phyloP scores from a whole-genome alignment of 2,888 invertebrate genomes.

The Mythimna impura region DNA sequence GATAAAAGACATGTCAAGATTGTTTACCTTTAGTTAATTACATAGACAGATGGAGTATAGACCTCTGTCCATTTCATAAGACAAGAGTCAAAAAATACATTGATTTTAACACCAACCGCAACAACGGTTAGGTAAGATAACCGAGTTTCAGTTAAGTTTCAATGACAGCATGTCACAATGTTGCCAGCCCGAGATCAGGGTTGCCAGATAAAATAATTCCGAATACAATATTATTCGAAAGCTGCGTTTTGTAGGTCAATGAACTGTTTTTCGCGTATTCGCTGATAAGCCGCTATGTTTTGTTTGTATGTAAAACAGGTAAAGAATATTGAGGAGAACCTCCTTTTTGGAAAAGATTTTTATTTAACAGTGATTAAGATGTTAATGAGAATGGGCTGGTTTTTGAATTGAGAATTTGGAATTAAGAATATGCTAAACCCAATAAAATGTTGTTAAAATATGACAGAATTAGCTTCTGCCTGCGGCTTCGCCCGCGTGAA shows the following conservation, averaged over 20 bases:
- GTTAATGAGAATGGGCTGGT: neutral
- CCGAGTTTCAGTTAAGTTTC: conserved; percentile 61
- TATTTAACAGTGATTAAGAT: neutral
- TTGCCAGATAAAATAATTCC: conserved; percentile 54
- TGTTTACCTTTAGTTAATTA: no score
- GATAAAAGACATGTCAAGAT: no score
- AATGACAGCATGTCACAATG: conserved; percentile 65
- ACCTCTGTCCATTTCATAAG: neutral
- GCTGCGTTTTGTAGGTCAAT: conserved; percentile 50
- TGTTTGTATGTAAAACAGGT: conserved; percentile 34
- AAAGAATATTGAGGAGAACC: conserved; percentile 5
- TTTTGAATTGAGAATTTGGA: neutral
- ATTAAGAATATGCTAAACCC: neutral
- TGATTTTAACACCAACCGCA: conserved; percentile 45
- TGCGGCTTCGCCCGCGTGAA: no score
- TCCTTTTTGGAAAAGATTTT: conserved; percentile 1
- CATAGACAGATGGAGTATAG: no score
- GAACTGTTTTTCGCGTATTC: conserved; percentile 27
- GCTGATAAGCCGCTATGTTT: conserved; percentile 21
- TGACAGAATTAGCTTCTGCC: no score
- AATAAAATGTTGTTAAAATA: neutral
- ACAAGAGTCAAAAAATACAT: conserved; percentile 1
- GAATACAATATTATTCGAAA: conserved; percentile 51
- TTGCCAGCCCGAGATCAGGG: conserved; percentile 57
- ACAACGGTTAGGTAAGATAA: conserved; percentile 41